Evolutionary conservation across 2,113 vertebrate genomes (phyloP).

Genomic region (Thomomys bottae): DNA sequence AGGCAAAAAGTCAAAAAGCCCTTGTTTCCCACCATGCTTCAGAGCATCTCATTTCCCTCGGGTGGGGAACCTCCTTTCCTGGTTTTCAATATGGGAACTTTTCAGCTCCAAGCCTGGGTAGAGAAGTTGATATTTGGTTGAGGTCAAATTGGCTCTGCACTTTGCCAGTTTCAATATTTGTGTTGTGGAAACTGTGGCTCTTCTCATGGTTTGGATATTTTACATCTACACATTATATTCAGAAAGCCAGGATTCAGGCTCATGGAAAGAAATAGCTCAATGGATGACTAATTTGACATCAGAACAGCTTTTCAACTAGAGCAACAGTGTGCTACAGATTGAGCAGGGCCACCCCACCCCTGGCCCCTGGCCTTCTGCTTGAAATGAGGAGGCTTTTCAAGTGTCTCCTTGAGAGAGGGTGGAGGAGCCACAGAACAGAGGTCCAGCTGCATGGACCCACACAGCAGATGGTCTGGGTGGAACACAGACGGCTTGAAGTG

Average conservation of each 20-base stretch:
- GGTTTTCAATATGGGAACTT: slow-evolving; percentile 11
- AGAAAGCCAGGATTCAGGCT: slow-evolving; percentile 62
- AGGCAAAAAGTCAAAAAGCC: background rate
- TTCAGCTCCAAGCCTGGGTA: slow-evolving; percentile 1
- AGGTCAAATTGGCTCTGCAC: slow-evolving; percentile 40
- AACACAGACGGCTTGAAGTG: background rate
- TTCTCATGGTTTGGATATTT: slow-evolving; percentile 61
- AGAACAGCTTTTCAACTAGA: slow-evolving; percentile 65
- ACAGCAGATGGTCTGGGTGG: background rate
- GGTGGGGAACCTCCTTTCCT: background rate
- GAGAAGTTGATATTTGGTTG: slow-evolving; percentile 35
- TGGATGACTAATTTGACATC: slow-evolving; percentile 76
- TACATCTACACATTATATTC: slow-evolving; percentile 63
- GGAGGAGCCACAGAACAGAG: slow-evolving; percentile 31
- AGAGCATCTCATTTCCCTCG: background rate
- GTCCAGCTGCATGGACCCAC: slow-evolving; percentile 49
- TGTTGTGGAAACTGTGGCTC: slow-evolving; percentile 63
- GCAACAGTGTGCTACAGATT: slow-evolving; percentile 52
- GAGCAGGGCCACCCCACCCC: slow-evolving; percentile 43
- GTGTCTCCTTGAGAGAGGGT: slow-evolving; percentile 55
- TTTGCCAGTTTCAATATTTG: slow-evolving; percentile 23
- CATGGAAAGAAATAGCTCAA: slow-evolving; percentile 75
- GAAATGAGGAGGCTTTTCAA: slow-evolving; percentile 62
- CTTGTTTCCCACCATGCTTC: background rate
- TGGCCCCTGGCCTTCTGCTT: slow-evolving; percentile 62